A percentile compares a stretch with the other conserved stretches of the same genome.
Evolutionary conservation across 1,140 invertebrate species (phyloP).

Genomic region (Drosophila bocki): DNA sequence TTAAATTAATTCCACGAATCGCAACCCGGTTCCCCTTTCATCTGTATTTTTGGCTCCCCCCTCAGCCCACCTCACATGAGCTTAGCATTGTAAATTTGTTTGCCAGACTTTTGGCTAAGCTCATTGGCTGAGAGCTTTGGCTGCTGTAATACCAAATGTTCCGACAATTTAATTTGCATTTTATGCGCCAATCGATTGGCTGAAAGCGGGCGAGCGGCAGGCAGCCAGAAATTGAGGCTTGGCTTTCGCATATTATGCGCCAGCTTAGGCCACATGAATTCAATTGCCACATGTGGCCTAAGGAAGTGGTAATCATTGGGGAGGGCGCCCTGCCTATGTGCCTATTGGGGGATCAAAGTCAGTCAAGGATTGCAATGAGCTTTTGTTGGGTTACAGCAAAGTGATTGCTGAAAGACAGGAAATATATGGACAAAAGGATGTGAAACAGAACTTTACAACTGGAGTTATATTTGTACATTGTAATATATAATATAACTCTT

Average conservation of each 20-base stretch:
- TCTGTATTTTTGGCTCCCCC: constrained; percentile 32
- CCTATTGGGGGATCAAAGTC: constrained; percentile 19
- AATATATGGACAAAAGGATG: neutral
- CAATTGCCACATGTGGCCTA: constrained; percentile 55
- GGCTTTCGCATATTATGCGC: constrained; percentile 44
- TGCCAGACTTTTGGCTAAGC: constrained; percentile 62
- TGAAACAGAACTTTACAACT: neutral
- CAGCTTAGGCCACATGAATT: constrained; percentile 50
- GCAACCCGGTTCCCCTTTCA: constrained; percentile 36
- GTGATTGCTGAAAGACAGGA: neutral
- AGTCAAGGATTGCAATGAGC: constrained; percentile 11
- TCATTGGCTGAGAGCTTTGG: constrained; percentile 62
- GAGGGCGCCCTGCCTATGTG: neutral
- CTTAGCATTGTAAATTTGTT: constrained; percentile 75
- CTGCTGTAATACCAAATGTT: constrained; percentile 63
- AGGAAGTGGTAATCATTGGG: constrained; percentile 34
- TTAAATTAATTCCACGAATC: constrained; percentile 74
- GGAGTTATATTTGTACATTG: neutral
- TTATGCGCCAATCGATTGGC: constrained; percentile 51
- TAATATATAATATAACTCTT: neutral
- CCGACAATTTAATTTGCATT: constrained; percentile 77
- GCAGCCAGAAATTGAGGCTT: constrained; percentile 23
- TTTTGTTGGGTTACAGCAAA: neutral
- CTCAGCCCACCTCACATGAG: constrained; percentile 39
- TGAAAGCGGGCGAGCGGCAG: neutral